phyloP scores from a whole-genome alignment of 2,797 vertebrate species.

The Galaxias olidus region DNA sequence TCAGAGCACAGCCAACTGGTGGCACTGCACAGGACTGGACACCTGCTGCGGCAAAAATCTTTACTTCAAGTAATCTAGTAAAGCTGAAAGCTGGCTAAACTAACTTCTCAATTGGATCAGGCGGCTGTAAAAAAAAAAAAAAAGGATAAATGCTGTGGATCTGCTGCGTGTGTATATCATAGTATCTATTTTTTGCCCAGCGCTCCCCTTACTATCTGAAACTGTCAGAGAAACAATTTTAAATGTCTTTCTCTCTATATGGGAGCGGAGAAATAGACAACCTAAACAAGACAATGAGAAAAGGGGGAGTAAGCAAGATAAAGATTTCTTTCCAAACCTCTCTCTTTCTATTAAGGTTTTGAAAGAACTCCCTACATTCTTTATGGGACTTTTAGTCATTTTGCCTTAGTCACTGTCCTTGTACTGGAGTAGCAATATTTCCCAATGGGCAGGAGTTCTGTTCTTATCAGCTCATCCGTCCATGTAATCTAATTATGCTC shows the following conservation, averaged over 20 bases:
- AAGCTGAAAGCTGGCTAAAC: no score
- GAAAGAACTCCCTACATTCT: slow-evolving; percentile 50
- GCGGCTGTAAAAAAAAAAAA: no score
- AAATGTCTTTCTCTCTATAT: no score
- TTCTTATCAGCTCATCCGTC: slow-evolving; percentile 4
- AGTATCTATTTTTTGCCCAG: no score
- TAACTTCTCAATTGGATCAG: no score
- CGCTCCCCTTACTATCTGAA: no score
- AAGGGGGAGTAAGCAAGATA: background rate
- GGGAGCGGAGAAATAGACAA: no score
- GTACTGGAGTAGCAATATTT: slow-evolving; percentile 23
- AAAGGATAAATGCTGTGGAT: no score
- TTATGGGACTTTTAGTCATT: slow-evolving; percentile 50
- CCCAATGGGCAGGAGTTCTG: slow-evolving; percentile 18
- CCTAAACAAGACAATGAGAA: background rate
- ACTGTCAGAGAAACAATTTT: no score
- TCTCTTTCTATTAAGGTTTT: slow-evolving; percentile 39
- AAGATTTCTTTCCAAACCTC: background rate
- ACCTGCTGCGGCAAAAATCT: no score
- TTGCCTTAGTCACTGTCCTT: slow-evolving; percentile 36
- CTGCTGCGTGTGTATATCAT: no score
- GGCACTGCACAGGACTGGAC: background rate
- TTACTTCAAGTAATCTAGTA: no score
- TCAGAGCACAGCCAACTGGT: background rate
- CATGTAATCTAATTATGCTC: slow-evolving; percentile 19